Evolutionary conservation across 2,797 vertebrate genomes (phyloP), one percentile per base, ranked within the genome.

Genomic region (Lepilemur ruficaudatus): DNA sequence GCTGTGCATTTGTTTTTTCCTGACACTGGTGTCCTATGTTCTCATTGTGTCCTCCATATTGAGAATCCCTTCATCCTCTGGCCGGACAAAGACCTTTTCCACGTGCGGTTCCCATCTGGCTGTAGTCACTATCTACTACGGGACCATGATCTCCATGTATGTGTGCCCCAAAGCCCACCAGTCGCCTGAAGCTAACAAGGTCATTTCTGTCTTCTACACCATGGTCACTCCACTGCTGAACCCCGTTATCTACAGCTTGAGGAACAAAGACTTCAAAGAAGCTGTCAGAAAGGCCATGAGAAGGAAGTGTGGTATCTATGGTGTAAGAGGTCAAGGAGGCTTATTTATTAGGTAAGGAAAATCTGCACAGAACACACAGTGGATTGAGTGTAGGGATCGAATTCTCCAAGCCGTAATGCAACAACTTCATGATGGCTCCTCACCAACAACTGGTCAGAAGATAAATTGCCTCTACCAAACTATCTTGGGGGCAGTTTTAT

Each of bases 131-230:
- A 97, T 98, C 94, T 98, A 97, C 93, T 98, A 97, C 7, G 97
- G 96, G 32, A 97, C 97, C 35, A 98, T 97, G 97, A 98, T 98
- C 70, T 98, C 94, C 69, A 97, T 96, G 96, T 97, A 98, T 2
- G 97, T 98, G 65, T 18, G 1, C 41, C 97, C 96, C 52, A 69
- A 43, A 46, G 78, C 90, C 20, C 87, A 86, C 28, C 50, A 94
- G 7, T 94, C 96, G 9, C 96, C 97, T 5, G 96, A 97, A 32
- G 48, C 94, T 96, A 98, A 90, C 72, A 98, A 98, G 73, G 35
- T 95, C 50, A 89, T 96, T 30, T 98, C 98, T 35, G 95, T 98
- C 48, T 96, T 98, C 80, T 98, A 98, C 75, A 98, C 98, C 0
- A 88, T 98, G 43, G 50, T 98, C 87, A 98, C 97, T 0, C 97